These are phyloP conservation scores for Carapus acus DNA, from an alignment of 2,797 vertebrate species.

Conservation along the genomic window DNA sequence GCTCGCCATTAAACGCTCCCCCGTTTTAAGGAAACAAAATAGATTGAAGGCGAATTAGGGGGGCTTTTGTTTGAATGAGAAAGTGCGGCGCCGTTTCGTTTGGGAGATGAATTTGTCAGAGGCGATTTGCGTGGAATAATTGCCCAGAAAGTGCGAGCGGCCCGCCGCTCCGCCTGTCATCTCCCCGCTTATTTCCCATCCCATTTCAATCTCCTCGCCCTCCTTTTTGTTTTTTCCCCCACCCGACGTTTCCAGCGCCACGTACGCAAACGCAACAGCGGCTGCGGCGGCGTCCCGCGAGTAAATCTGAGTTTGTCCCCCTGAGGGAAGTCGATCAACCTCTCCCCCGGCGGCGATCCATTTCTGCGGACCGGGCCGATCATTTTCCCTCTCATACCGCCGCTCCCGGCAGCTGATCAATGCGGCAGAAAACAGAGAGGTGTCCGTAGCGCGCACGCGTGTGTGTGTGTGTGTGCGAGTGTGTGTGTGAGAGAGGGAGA, in stretches of 20 bases:
- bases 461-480: too few relatives aligned
- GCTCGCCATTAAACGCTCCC: background rate
- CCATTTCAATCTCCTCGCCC: conserved; percentile 12
- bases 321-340: conserved; percentile 66
- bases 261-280: conserved; percentile 30
- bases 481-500: too few relatives aligned
- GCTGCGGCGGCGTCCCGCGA: conserved; percentile 35
- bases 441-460: conserved; percentile 55
- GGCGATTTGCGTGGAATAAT: conserved; percentile 7
- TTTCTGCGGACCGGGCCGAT: conserved; percentile 61
- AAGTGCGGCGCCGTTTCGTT: background rate
- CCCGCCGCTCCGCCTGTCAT: too few relatives aligned
- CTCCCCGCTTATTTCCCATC: conserved; percentile 42
- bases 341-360: conserved; percentile 58
- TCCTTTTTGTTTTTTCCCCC: background rate
- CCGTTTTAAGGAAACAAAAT: background rate
- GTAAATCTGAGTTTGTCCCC: conserved; percentile 40
- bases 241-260: background rate
- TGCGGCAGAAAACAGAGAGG: conserved; percentile 65
- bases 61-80: conserved; percentile 8
- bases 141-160: too few relatives aligned
- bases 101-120: conserved; percentile 3
- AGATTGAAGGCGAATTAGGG: background rate
- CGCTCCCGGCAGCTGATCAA: conserved; percentile 61
- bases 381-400: conserved; percentile 66